Conservation (phyloP, 2,888 invertebrate genomes). For the Lasioglossum figueresi region DNA sequence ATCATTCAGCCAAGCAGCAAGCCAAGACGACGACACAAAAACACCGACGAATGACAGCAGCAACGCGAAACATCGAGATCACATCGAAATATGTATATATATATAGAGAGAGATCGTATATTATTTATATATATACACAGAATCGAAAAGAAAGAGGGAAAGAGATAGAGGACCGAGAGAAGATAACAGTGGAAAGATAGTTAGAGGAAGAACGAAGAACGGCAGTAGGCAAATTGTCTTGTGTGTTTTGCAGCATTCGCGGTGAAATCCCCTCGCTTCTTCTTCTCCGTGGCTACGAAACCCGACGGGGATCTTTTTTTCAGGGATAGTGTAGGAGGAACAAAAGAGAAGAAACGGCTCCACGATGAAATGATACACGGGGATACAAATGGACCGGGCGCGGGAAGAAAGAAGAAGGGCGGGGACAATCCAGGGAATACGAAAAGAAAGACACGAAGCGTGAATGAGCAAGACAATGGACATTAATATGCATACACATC, state of each 20-base stretch:
- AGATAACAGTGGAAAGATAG: not conserved
- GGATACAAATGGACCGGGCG: not conserved
- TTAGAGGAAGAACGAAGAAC: not conserved
- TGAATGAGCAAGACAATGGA: conserved; percentile 52
- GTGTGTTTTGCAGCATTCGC: conserved; percentile 21
- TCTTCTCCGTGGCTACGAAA: conserved; percentile 12
- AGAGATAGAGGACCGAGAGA: conserved; percentile 5
- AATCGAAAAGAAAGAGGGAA: not conserved
- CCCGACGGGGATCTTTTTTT: not conserved
- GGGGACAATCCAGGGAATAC: conserved; percentile 1
- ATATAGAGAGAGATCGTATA: not conserved
- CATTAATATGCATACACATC: conserved; percentile 55
- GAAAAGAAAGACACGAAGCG: conserved; percentile 25
- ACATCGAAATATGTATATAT: not conserved
- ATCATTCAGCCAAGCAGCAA: conserved; percentile 78
- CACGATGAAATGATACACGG: not conserved
- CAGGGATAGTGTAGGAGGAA: not conserved
- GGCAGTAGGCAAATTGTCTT: not conserved
- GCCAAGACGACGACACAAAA: conserved; percentile 76
- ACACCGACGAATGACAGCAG: conserved; percentile 70
- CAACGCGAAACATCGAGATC: conserved; percentile 37
- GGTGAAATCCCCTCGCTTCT: conserved; percentile 19
- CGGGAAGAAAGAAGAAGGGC: not conserved
- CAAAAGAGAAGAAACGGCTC: conserved; percentile 1
- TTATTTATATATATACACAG: not conserved